phyloP scores from a whole-genome alignment of 2,797 vertebrate genomes.

The Neosilurus mollespiculum region DNA sequence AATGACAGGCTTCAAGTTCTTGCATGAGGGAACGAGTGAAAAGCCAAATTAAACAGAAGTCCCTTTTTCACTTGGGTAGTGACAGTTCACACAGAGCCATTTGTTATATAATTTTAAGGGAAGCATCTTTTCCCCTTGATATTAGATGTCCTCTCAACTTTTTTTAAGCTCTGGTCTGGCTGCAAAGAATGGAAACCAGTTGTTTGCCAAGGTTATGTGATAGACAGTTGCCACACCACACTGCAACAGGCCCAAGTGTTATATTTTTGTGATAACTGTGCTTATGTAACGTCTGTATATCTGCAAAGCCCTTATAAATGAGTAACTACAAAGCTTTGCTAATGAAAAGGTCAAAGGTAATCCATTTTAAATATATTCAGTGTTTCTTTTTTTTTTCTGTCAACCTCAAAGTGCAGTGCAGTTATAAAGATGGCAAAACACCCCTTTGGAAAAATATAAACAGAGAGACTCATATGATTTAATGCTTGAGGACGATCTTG shows the following conservation, averaged over 20 bases:
- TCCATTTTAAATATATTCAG: background rate
- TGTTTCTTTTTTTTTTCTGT: background rate
- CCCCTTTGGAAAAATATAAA: background rate
- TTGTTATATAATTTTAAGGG: constrained; percentile 18
- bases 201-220: constrained; percentile 17
- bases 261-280: constrained; percentile 7
- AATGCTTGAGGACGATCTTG: background rate
- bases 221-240: background rate
- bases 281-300: background rate
- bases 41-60: constrained; percentile 31
- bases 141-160: constrained; percentile 30
- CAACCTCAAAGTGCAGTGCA: background rate
- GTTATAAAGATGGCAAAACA: background rate
- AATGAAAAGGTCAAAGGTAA: background rate
- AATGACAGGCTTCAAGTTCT: constrained; percentile 35
- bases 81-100: constrained; percentile 13
- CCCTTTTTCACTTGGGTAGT: constrained; percentile 28
- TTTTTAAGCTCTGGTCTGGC: constrained; percentile 23
- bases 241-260: constrained; percentile 1
- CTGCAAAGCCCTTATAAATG: background rate
- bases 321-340: background rate
- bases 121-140: constrained; percentile 16
- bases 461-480: background rate
- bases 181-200: constrained; percentile 38
- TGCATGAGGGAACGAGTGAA: constrained; percentile 30